These are phyloP conservation scores for Epinotia nisella DNA, from an alignment of 2,888 invertebrate genomes.

Conservation along the genomic window DNA sequence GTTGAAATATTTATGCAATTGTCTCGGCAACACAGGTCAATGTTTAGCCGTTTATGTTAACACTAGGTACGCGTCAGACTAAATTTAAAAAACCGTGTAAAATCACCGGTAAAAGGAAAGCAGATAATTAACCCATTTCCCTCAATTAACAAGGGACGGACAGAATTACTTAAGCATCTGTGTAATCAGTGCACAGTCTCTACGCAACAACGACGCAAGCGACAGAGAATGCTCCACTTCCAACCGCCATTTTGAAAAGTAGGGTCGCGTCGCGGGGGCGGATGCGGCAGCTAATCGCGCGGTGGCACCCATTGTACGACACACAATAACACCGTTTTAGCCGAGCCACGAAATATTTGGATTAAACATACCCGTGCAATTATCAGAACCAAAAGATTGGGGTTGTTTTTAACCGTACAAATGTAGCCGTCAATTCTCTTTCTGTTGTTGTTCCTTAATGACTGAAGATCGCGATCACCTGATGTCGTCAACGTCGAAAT, in stretches of 20 bases:
- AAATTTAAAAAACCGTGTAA: slow-evolving; percentile 35
- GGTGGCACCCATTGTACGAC: slow-evolving; percentile 57
- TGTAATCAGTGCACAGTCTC: slow-evolving; percentile 61
- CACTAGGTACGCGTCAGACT: slow-evolving; percentile 4
- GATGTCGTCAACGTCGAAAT: not conserved
- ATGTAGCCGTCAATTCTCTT: not conserved
- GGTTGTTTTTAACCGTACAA: not conserved
- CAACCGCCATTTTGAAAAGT: not conserved
- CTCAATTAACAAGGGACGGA: slow-evolving; percentile 76
- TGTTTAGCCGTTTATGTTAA: not conserved
- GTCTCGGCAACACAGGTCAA: not conserved
- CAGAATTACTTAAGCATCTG: slow-evolving; percentile 77
- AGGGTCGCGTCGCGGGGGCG: not conserved
- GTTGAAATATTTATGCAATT: not conserved
- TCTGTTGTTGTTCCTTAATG: too few relatives aligned
- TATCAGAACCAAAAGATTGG: slow-evolving; percentile 3
- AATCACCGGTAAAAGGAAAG: slow-evolving; percentile 65
- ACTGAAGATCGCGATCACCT: too few relatives aligned
- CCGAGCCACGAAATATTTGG: slow-evolving; percentile 19
- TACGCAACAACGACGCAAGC: not conserved
- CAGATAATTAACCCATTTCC: slow-evolving; percentile 80
- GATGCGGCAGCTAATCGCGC: slow-evolving; percentile 47
- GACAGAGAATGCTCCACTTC: not conserved
- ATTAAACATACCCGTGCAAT: slow-evolving; percentile 12
- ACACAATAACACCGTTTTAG: slow-evolving; percentile 46